A percentile compares a stretch with the other conserved stretches of the same genome.
Evolutionary conservation across 2,797 vertebrate species (phyloP).

Genomic region (Gymnothorax javanicus): DNA sequence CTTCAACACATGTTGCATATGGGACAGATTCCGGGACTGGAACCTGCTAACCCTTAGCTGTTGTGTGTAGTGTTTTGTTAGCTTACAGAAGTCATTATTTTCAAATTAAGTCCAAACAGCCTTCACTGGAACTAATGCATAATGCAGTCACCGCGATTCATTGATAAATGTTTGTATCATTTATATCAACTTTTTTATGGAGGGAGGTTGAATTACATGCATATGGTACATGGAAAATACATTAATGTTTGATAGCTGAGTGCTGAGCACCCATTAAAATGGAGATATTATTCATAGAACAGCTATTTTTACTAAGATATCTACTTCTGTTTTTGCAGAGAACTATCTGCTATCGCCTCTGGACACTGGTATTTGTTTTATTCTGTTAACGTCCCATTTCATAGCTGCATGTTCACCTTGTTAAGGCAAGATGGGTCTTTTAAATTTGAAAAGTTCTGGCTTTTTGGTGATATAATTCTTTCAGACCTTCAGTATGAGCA

Average conservation of each 20-base stretch:
- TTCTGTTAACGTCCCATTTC: slow-evolving; percentile 49
- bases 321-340: slow-evolving; percentile 54
- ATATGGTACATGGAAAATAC: slow-evolving; percentile 43
- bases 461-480: background rate
- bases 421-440: background rate
- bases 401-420: background rate
- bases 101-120: background rate
- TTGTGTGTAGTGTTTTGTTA: background rate
- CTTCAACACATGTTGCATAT: background rate
- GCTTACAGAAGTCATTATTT: background rate
- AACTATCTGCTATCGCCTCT: slow-evolving; percentile 36
- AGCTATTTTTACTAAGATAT: slow-evolving; percentile 41
- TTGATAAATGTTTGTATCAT: background rate
- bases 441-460: background rate
- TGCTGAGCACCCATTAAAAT: slow-evolving; percentile 67
- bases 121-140: background rate
- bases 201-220: slow-evolving; percentile 35
- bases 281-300: slow-evolving; percentile 50
- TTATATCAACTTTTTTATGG: slow-evolving; percentile 12
- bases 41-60: background rate
- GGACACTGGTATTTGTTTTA: slow-evolving; percentile 43
- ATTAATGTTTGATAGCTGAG: slow-evolving; percentile 51
- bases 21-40: background rate
- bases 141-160: background rate
- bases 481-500: slow-evolving; percentile 8